Evolutionary conservation across 1,140 invertebrate species (phyloP).

Genomic region (Laupala kohalensis): DNA sequence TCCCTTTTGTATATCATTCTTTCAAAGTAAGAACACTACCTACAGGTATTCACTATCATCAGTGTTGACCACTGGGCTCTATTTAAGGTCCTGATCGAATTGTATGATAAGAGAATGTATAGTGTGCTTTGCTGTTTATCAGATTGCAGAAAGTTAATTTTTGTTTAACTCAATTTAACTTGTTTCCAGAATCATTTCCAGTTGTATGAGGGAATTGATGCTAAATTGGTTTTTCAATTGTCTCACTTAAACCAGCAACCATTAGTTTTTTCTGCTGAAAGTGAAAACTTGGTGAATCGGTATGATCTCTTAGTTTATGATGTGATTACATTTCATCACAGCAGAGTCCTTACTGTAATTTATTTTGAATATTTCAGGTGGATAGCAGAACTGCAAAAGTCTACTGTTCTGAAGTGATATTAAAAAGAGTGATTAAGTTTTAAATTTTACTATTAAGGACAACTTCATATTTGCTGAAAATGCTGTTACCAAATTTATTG

Average conservation of each 20-base stretch:
- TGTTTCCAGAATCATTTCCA: conserved; percentile 11
- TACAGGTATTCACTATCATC: too few species aligned
- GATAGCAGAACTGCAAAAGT: not conserved
- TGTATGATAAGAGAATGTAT: too few species aligned
- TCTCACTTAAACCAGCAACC: conserved; percentile 34
- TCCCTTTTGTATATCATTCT: too few species aligned
- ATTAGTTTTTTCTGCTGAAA: conserved; percentile 35
- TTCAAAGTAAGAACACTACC: too few species aligned
- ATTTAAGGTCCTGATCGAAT: too few species aligned
- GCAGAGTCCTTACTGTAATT: not conserved
- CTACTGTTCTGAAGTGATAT: not conserved
- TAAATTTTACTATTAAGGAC: not conserved
- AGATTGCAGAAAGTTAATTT: too few species aligned
- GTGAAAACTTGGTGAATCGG: conserved; percentile 27
- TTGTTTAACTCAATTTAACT: not conserved
- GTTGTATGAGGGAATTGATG: conserved; percentile 30
- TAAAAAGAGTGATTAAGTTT: not conserved
- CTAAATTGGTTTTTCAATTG: conserved; percentile 35
- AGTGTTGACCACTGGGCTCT: too few species aligned
- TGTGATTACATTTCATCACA: not conserved
- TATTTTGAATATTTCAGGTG: not conserved
- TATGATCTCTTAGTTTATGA: conserved; percentile 18
- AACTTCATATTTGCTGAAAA: not conserved
- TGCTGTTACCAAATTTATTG: not conserved
- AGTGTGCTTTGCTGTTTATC: too few species aligned